Conservation (phyloP, 2,888 invertebrate genomes). For the Ferdinandea cuprea region DNA sequence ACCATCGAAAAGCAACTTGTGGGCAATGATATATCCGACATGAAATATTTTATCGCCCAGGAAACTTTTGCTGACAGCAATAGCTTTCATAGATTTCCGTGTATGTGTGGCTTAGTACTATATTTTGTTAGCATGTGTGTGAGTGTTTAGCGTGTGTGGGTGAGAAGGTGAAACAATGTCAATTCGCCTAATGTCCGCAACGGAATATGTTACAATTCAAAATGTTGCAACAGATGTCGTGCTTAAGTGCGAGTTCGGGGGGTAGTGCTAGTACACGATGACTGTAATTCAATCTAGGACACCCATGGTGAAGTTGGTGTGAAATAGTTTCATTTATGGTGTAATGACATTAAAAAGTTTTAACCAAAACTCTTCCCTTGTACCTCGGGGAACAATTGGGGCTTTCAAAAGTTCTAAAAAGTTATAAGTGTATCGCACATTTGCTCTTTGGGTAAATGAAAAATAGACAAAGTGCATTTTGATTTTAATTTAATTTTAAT, state of each 20-base stretch:
- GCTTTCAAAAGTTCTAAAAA: neutral
- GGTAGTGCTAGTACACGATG: neutral
- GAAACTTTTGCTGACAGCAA: conserved; percentile 22
- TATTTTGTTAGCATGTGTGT: neutral
- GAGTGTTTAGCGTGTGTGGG: neutral
- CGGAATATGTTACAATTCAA: conserved; percentile 5
- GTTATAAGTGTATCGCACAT: neutral
- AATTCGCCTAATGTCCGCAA: conserved; percentile 1
- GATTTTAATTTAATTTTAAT: too few species aligned
- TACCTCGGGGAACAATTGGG: neutral
- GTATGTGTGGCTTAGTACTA: neutral
- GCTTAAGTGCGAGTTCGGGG: neutral
- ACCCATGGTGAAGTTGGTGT: neutral
- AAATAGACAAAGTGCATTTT: too few species aligned
- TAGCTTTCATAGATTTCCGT: conserved; percentile 1
- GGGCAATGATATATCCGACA: conserved; percentile 50
- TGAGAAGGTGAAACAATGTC: conserved; percentile 14
- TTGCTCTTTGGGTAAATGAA: too few species aligned
- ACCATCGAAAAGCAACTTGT: conserved; percentile 33
- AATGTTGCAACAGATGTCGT: conserved; percentile 2
- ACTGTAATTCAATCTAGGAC: neutral
- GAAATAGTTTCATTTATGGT: neutral
- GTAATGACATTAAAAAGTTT: conserved; percentile 9
- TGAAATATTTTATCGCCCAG: conserved; percentile 42
- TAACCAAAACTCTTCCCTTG: neutral